A percentile compares a stretch with the other conserved stretches of the same genome.
Evolutionary conservation across 2,888 invertebrate genomes (phyloP).

Genomic region (Nomada fucata): DNA sequence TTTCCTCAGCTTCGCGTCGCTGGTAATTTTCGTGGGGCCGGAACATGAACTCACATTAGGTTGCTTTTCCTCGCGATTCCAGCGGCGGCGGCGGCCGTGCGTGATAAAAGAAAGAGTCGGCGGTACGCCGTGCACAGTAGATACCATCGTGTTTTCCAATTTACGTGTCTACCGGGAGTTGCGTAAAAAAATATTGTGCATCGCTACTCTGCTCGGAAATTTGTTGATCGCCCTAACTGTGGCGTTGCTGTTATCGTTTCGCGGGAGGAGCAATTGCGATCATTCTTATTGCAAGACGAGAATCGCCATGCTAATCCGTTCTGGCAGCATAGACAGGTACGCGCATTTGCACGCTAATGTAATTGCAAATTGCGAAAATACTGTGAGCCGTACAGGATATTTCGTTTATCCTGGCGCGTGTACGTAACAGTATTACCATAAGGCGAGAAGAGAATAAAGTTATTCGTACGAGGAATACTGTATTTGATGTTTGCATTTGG

Average conservation of each 20-base stretch:
- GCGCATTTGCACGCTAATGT: too few species aligned
- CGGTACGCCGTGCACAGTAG: constrained; percentile 8
- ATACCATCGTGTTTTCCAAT: constrained; percentile 12
- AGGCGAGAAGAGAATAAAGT: too few species aligned
- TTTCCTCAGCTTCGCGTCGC: constrained; percentile 23
- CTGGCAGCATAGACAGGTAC: too few species aligned
- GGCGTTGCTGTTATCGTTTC: neutral
- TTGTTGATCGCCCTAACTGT: neutral
- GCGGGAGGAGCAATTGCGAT: too few species aligned
- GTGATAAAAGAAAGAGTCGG: constrained; percentile 39
- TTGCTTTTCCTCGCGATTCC: constrained; percentile 34
- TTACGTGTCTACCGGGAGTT: constrained; percentile 24
- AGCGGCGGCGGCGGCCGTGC: constrained; percentile 16
- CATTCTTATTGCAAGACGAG: too few species aligned
- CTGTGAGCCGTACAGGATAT: too few species aligned
- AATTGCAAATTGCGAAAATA: too few species aligned
- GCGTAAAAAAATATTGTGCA: constrained; percentile 1
- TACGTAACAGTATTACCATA: too few species aligned
- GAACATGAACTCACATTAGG: constrained; percentile 60
- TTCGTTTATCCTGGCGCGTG: too few species aligned
- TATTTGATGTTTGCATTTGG: too few species aligned
- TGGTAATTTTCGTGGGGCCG: constrained; percentile 52
- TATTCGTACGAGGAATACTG: too few species aligned
- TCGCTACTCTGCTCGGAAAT: constrained; percentile 5
- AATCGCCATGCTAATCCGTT: too few species aligned